Evolutionary conservation across 2,888 invertebrate genomes (phyloP).

Genomic region (Microplitis deprimator): DNA sequence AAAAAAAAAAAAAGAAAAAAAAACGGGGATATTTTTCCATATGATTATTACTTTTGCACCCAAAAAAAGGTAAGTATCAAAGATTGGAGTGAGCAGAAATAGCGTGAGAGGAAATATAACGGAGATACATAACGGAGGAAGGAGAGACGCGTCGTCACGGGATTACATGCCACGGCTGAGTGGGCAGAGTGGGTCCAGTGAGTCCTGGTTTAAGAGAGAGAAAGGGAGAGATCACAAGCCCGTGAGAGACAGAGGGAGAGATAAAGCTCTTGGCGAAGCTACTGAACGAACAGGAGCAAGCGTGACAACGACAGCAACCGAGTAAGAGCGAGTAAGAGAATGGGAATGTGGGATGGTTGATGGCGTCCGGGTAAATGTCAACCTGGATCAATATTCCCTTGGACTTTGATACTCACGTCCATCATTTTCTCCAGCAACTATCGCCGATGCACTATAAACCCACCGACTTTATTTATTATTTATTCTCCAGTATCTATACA

Average conservation of each 20-base stretch:
- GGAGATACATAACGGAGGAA: not conserved
- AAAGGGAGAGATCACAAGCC: not conserved
- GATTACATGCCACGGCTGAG: slow-evolving; percentile 48
- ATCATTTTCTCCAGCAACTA: slow-evolving; percentile 1
- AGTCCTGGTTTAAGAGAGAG: slow-evolving; percentile 21
- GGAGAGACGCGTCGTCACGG: slow-evolving; percentile 13
- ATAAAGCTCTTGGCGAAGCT: slow-evolving; percentile 7
- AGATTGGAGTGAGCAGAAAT: not conserved
- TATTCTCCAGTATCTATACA: not conserved
- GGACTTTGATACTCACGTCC: slow-evolving; percentile 44
- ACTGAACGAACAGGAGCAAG: not conserved
- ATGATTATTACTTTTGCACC: not conserved
- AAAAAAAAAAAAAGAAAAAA: too few relatives aligned
- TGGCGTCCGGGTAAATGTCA: slow-evolving; percentile 37
- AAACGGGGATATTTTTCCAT: too few relatives aligned
- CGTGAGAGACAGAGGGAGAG: slow-evolving; percentile 15
- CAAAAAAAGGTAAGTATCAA: not conserved
- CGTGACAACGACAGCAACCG: not conserved
- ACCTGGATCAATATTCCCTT: slow-evolving; percentile 36
- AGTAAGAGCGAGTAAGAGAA: slow-evolving; percentile 19
- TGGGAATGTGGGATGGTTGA: slow-evolving; percentile 33
- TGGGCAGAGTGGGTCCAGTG: slow-evolving; percentile 44
- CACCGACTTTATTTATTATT: not conserved
- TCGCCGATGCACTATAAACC: not conserved
- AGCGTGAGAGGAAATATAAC: not conserved